Evolutionary conservation across 2,113 vertebrate genomes (phyloP).

Genomic region (Microtus montanus): DNA sequence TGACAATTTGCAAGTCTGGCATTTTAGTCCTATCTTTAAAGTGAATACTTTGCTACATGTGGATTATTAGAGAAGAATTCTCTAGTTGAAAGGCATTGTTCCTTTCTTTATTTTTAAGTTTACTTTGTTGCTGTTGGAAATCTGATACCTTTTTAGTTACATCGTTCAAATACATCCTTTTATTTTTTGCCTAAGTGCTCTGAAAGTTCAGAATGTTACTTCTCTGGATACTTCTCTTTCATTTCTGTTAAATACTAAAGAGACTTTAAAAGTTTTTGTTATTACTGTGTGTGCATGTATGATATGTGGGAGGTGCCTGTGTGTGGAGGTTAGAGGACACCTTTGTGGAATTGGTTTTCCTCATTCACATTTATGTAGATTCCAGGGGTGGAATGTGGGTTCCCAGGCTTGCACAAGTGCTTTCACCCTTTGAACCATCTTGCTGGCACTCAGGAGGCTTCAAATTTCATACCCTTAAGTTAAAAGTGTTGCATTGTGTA

Average conservation of each 20-base stretch:
- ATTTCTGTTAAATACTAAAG: constrained; percentile 10
- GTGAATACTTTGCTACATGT: not conserved
- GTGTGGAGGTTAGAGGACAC: not conserved
- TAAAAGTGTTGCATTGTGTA: not conserved
- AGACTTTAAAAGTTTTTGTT: not conserved
- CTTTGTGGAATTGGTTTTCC: not conserved
- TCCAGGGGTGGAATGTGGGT: not conserved
- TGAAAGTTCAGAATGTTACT: constrained; percentile 28
- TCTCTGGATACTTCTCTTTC: constrained; percentile 24
- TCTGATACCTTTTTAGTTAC: not conserved
- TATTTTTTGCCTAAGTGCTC: constrained; percentile 29
- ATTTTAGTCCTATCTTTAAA: constrained; percentile 34
- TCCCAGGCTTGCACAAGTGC: not conserved
- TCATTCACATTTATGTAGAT: not conserved
- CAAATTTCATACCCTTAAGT: not conserved
- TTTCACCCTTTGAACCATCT: not conserved
- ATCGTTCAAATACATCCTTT: not conserved
- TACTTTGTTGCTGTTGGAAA: not conserved
- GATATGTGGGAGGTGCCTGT: not conserved
- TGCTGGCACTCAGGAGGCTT: not conserved
- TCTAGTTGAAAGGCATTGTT: not conserved
- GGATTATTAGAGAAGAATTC: constrained; percentile 29
- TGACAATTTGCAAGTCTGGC: not conserved
- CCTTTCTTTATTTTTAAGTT: constrained; percentile 33
- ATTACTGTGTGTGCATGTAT: not conserved